phyloP scores from a whole-genome alignment of 2,797 vertebrate species.

The Arrhamphus sclerolepis region DNA sequence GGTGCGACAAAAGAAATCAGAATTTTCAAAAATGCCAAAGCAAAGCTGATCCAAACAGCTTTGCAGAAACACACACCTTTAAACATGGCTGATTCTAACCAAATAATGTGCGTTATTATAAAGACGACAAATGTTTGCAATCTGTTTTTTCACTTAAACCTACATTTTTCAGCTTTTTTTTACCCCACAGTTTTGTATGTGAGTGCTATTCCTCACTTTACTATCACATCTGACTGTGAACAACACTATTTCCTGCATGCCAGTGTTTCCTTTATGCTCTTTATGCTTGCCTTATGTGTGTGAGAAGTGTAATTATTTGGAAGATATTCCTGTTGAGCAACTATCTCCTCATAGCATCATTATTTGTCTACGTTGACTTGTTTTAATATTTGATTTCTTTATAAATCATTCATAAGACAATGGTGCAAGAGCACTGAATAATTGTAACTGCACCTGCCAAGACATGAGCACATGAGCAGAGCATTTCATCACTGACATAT shows the following conservation, averaged over 20 bases:
- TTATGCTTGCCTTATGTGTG: slow-evolving; percentile 48
- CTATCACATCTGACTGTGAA: slow-evolving; percentile 55
- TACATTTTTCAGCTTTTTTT: slow-evolving; percentile 14
- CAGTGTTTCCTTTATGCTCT: slow-evolving; percentile 36
- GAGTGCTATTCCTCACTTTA: slow-evolving; percentile 47
- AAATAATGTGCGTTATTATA: slow-evolving; percentile 14
- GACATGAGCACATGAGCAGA: slow-evolving; percentile 45
- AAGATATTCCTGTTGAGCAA: slow-evolving; percentile 45
- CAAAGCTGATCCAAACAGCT: neutral
- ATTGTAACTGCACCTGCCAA: slow-evolving; percentile 71
- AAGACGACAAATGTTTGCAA: slow-evolving; percentile 8
- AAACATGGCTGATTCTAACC: neutral
- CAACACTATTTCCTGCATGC: slow-evolving; percentile 48
- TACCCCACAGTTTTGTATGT: too few species aligned
- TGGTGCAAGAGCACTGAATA: slow-evolving; percentile 52
- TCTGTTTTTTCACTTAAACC: neutral
- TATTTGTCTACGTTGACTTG: slow-evolving; percentile 66
- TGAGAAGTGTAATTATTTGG: slow-evolving; percentile 56
- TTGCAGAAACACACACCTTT: slow-evolving; percentile 4
- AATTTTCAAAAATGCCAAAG: slow-evolving; percentile 4
- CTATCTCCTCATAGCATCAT: slow-evolving; percentile 57
- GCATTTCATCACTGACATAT: slow-evolving; percentile 38
- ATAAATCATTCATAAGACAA: slow-evolving; percentile 73
- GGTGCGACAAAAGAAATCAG: slow-evolving; percentile 4
- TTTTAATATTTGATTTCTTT: slow-evolving; percentile 77